Evolutionary conservation across 1,140 invertebrate species (phyloP).

Genomic region (Chlorops oryzae): DNA sequence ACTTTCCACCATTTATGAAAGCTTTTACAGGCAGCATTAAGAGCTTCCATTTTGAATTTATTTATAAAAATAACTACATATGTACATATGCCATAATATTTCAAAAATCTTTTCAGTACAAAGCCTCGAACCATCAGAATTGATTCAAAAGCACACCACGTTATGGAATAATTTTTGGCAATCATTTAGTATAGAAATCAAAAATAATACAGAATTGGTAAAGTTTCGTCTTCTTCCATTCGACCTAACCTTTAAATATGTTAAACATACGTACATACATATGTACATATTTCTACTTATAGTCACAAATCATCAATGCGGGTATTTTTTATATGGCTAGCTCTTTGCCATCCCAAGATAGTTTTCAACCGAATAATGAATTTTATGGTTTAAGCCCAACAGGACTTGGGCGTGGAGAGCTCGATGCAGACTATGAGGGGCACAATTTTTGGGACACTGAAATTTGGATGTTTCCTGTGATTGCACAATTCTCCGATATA

Average conservation of each 20-base stretch:
- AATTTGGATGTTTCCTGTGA: conserved; percentile 43
- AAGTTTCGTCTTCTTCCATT: background rate
- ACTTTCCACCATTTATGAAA: no score
- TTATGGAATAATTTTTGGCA: conserved; percentile 35
- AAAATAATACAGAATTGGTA: conserved; percentile 49
- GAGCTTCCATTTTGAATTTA: no score
- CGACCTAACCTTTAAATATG: background rate
- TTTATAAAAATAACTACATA: no score
- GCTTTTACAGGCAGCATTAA: no score
- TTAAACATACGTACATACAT: background rate
- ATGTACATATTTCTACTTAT: no score
- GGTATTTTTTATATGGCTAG: conserved; percentile 55
- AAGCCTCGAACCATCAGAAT: background rate
- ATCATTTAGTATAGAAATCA: conserved; percentile 46
- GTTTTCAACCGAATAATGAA: conserved; percentile 45
- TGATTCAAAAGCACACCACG: conserved; percentile 22
- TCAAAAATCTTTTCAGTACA: conserved; percentile 13
- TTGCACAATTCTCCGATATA: conserved; percentile 24
- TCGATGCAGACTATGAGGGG: conserved; percentile 40
- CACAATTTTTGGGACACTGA: conserved; percentile 47
- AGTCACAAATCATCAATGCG: conserved; percentile 49
- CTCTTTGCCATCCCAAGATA: conserved; percentile 49
- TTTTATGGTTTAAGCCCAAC: conserved; percentile 55
- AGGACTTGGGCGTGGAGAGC: conserved; percentile 51
- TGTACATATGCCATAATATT: background rate